A percentile compares a stretch with the other conserved stretches of the same genome.
These are phyloP conservation scores for Muscicapa comitata DNA, from an alignment of 2,797 vertebrate genomes.

Conservation along the genomic window DNA sequence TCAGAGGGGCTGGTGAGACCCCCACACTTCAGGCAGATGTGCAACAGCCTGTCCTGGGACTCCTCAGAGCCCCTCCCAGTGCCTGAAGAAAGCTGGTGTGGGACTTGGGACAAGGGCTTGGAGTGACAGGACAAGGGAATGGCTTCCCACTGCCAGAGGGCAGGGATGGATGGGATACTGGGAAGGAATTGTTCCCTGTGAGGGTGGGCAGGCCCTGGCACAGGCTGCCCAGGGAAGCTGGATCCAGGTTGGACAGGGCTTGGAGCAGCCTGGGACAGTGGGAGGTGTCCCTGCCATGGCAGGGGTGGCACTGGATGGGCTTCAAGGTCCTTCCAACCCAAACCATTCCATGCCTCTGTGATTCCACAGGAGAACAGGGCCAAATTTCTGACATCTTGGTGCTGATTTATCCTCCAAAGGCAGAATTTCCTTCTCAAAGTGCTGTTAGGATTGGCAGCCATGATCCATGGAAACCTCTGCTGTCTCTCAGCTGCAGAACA, in stretches of 20 bases:
- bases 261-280: background rate
- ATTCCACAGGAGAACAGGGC: background rate
- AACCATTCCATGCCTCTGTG: background rate
- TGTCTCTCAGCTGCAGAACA: background rate
- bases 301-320: accelerated
- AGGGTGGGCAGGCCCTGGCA: accelerated
- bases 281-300: background rate
- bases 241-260: background rate
- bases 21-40: background rate
- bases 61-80: background rate
- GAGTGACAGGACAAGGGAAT: background rate
- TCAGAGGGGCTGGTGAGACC: background rate
- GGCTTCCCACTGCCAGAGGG: background rate
- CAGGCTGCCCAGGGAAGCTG: background rate
- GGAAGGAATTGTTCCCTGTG: too few species aligned
- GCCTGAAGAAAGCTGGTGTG: background rate
- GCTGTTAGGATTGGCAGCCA: background rate
- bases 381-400: background rate
- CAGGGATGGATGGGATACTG: accelerated
- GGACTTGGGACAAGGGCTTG: background rate
- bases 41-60: background rate
- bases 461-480: background rate
- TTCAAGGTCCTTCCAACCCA: background rate
- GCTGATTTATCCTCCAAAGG: background rate
- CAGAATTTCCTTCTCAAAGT: background rate